Evolutionary conservation across 2,113 vertebrate genomes (phyloP), one percentile per base, ranked within the genome.

Genomic region (Bubo scandiacus): DNA sequence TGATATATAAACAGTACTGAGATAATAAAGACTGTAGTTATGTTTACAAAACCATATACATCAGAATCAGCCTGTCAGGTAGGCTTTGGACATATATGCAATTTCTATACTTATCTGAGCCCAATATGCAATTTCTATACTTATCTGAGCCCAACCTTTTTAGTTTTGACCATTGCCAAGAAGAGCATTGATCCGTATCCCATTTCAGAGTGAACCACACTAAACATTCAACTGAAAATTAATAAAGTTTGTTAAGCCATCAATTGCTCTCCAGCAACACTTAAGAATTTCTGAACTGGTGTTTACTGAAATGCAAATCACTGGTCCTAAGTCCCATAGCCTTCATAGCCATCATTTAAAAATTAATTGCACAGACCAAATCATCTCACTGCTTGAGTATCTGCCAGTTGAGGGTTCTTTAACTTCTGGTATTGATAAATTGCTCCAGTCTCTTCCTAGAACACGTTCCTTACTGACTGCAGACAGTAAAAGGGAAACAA

Each of bases 331-430:
- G 55, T 95, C 88, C 82, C 86, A 74, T 55, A 74, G 75, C 47
- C 79, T 97, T 92, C 92, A 88, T 96, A 95, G 78, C 51, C 75
- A 81, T 78, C 29, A 93, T 74, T 96, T 96, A 86, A 95, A 96
- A 92, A 92, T 88, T 96, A 97, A 90, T 94, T 94, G 72, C 63
- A 93, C 72, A 90, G 82, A 95, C 88, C 67, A 88, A 93, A 95
- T 93, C n/a, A 86, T 96, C 80, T 94, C 58, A 42, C 32, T 86
- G 45, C 23, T 92, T 62, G 63, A 94, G 45, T 90, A 81, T 95
- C 71, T 92, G 51, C 67, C 90, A 86, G 40, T 74, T 93, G 74
- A 95, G 82, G 74, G 68, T 86, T 90, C 63, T 95, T 95, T 81
- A 88, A 86, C 79, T 94, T 92, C 67, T 88, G 23, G 42, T 92